Percentiles rank a stretch among this genome's conserved stretches.
Evolutionary conservation across 2,888 invertebrate genomes (phyloP).

Genomic region (Abrostola tripartita): DNA sequence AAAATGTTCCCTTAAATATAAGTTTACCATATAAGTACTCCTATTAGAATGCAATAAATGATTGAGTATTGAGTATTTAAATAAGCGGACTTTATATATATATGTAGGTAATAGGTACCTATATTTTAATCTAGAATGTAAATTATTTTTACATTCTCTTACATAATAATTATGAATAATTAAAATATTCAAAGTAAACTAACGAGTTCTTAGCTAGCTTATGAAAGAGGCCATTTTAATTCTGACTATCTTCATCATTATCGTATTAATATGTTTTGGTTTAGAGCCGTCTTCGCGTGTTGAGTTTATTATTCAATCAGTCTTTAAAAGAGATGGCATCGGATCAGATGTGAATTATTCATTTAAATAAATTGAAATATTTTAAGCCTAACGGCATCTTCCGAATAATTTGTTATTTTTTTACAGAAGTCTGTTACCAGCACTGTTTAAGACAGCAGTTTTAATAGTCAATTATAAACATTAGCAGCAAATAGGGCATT

Average conservation of each 20-base stretch:
- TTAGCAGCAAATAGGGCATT: neutral
- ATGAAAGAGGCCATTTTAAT: neutral
- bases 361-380: neutral
- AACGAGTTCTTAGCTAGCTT: neutral
- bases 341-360: neutral
- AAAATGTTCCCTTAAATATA: too few species aligned
- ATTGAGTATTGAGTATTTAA: too few species aligned
- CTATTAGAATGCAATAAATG: too few species aligned
- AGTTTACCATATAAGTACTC: too few species aligned
- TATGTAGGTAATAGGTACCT: neutral
- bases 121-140: neutral
- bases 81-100: neutral
- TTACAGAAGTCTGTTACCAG: neutral
- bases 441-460: neutral
- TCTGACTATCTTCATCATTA: neutral
- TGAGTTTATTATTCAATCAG: neutral
- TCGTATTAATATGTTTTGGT: slow-evolving; percentile 1
- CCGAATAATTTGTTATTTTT: neutral
- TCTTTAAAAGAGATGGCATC: neutral
- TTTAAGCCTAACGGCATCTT: neutral
- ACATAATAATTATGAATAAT: neutral
- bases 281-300: neutral
- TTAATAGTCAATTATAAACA: neutral
- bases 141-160: neutral
- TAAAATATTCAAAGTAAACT: neutral